Evolutionary conservation across 2,113 vertebrate species (phyloP), one percentile per base, ranked within the genome.

Genomic region (Amblyornis subalaris): DNA sequence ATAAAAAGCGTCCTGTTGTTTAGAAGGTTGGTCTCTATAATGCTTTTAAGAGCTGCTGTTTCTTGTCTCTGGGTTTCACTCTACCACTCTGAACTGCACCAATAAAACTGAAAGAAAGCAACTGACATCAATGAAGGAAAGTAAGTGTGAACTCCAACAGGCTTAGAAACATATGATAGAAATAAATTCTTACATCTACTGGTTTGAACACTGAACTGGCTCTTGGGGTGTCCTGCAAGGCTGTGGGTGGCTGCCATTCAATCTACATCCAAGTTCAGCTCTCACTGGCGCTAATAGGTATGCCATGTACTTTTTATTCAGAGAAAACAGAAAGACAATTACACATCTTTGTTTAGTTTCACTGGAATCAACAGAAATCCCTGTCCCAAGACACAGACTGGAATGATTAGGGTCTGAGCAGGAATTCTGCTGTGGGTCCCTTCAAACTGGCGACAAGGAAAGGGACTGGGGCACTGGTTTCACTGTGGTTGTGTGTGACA

Each of bases 261-360:
- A 28, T 28, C 25, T 69, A 13, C 2, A 7, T 51, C 31, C 53
- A 69, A 36, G 53, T 51, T 42, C 3, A 1, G 14, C 13, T 62
- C 33, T 74, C 66, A 51, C 22, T 55, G 57, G 33, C 6, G 10
- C 47, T 22, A 25, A 62, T 26, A 67, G 31, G 2, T 61, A 33
- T 16, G 24, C 36, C 44, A 55, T 0, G 0, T 44, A 40, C 5
- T 38, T 83, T 72, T 90, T 29, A 35, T 38, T 51, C 35, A 48
- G 65, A 64, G 35, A 40, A 94, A 91, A 78, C 5, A 71, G 51
- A 86, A 90, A 53, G 23, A 25, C 51, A 84, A 67, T 72, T 70
- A 18, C 6, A 10, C 3, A 1, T 35, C 38, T 54, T 69, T 67
- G 31, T 67, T 86, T 74, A 44, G 33, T 51, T 21, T 77, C 33